Conservation (phyloP, 2,888 invertebrate species). For the Apamea crenata region DNA sequence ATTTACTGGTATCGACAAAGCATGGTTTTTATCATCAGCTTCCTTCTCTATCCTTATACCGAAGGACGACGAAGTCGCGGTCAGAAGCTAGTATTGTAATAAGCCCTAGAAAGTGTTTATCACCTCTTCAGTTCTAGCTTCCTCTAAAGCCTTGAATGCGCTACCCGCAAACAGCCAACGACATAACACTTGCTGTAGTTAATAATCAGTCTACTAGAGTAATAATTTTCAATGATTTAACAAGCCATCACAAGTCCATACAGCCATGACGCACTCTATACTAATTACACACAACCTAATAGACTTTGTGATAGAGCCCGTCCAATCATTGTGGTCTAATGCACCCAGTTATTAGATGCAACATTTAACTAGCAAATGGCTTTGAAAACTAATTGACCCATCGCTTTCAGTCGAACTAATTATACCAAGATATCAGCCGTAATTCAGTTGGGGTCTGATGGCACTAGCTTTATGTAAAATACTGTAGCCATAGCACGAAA, state of each 20-base stretch:
- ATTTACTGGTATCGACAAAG: not conserved
- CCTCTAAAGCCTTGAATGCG: not conserved
- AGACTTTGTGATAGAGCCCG: slow-evolving; percentile 25
- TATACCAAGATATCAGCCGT: slow-evolving; percentile 25
- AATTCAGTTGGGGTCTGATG: slow-evolving; percentile 30
- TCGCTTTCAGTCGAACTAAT: slow-evolving; percentile 51
- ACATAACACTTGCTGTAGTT: too few species aligned
- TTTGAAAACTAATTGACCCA: slow-evolving; percentile 58
- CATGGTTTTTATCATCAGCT: not conserved
- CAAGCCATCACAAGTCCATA: not conserved
- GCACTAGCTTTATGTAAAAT: slow-evolving; percentile 4
- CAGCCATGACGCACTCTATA: slow-evolving; percentile 5
- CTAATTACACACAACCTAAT: slow-evolving; percentile 33
- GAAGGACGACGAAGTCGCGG: not conserved
- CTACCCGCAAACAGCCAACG: not conserved
- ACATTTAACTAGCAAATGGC: slow-evolving; percentile 51
- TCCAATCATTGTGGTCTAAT: slow-evolving; percentile 56
- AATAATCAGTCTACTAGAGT: not conserved
- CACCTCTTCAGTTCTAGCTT: not conserved
- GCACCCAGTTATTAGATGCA: slow-evolving; percentile 53
- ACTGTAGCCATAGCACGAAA: not conserved
- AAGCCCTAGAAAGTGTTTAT: not conserved
- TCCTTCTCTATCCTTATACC: not conserved
- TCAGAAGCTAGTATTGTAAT: not conserved
- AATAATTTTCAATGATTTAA: slow-evolving; percentile 23